Base-by-base conservation (phyloP, 2,797 vertebrate genomes). In the Decapterus maruadsi region DNA sequence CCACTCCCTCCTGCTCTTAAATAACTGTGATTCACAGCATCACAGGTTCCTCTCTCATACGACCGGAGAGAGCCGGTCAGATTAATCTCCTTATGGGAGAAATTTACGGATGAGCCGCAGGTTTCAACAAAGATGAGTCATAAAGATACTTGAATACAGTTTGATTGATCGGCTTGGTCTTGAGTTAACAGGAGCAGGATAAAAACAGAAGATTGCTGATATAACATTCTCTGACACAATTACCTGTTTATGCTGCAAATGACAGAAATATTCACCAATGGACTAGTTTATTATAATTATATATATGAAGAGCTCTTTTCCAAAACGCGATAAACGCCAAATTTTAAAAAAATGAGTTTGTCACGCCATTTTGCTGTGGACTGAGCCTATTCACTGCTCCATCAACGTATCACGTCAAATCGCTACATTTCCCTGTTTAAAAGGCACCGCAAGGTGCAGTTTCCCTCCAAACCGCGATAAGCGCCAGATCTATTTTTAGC, bases 11-110 rank as follows among this genome's bases (percentile, higher is more conserved):
- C 26, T 26, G 62, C 54, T 84, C 68, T 76, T 76, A 74, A 87
- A 83, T 79, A 62, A 77, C 70, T 3, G 51, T 60, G 73, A 90
- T 79, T 85, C 72, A 78, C 67, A 54, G 72, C 42, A 36, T 78
- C 58, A 68, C 34, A 70, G 54, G 20, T 63, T 81, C 2, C 38
- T 56, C 16, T 69, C 65, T 67, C 70, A 42, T 67, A 17, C 42
- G 70, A 70, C 17, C 58, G 61, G 34, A 72, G 61, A 70, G 58
- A 80, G 43, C 43, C 9, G 46, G 67, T 20, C 62, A 64, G 40
- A 85, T 85, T 59, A 70, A 80, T 81, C 55, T 80, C 31, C 2
- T 17, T 57, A 72, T 71, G 56, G 16, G 11, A 71, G 19, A 53
- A 69, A 70, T 82, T 86, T 74, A 82, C 59, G 55, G 76, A 60